These are phyloP conservation scores for Patagioenas fasciata DNA, from an alignment of 2,113 vertebrate genomes.

Conservation along the genomic window DNA sequence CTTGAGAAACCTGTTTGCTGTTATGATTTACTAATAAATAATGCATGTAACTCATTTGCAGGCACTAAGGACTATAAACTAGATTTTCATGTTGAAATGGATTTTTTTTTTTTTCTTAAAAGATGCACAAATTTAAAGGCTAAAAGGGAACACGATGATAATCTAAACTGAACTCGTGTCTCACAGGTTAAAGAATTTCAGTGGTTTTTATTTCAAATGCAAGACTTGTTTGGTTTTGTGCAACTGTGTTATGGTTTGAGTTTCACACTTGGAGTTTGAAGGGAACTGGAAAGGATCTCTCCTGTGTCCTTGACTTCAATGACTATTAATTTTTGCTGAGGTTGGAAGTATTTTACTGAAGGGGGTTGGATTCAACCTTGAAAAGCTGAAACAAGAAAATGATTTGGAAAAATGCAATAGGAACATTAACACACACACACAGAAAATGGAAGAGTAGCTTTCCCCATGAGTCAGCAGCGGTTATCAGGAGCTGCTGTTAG, in stretches of 20 bases:
- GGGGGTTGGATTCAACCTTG: not conserved
- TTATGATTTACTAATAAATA: not conserved
- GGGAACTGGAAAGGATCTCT: not conserved
- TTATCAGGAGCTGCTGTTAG: not conserved
- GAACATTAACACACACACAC: not conserved
- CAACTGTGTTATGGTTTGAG: not conserved
- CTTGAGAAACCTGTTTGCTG: not conserved
- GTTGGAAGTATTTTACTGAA: not conserved
- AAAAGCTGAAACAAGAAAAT: not conserved
- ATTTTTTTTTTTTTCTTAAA: not conserved
- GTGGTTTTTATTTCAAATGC: not conserved
- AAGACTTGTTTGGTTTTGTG: not conserved
- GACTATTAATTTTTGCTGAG: not conserved
- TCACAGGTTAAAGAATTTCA: not conserved
- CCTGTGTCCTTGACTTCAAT: not conserved
- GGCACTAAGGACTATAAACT: not conserved
- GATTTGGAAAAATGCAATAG: not conserved
- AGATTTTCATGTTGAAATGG: not conserved
- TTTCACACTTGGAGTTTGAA: not conserved
- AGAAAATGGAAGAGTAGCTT: not conserved
- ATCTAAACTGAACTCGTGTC: not conserved
- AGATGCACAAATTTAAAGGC: not conserved
- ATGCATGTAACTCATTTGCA: not conserved
- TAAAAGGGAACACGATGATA: not conserved
- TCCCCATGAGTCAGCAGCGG: not conserved